Conservation (phyloP, 2,113 vertebrate genomes). For the Gobius niger region DNA sequence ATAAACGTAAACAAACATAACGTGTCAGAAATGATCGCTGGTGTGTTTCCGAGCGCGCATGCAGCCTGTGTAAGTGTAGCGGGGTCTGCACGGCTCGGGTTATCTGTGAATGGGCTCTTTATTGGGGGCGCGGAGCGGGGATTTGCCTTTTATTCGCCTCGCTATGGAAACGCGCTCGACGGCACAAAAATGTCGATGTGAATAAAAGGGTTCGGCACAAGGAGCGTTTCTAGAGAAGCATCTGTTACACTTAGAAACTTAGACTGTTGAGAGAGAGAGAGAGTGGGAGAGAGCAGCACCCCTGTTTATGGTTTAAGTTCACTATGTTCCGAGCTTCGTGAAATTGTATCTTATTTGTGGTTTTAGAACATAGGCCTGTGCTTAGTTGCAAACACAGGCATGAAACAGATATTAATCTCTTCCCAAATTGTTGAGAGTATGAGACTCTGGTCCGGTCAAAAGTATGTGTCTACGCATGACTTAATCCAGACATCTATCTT, state of each 20-base stretch:
- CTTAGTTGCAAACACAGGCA: neutral
- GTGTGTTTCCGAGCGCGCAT: slow-evolving; percentile 58
- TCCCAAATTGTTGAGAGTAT: neutral
- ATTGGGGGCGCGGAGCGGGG: slow-evolving; percentile 91
- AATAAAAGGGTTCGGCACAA: slow-evolving; percentile 94
- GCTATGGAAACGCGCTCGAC: slow-evolving; percentile 99
- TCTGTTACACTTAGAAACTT: slow-evolving; percentile 99
- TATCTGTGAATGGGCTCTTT: slow-evolving; percentile 94
- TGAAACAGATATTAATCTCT: neutral
- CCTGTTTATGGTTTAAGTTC: slow-evolving; percentile 45
- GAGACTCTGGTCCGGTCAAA: neutral
- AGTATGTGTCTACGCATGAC: neutral
- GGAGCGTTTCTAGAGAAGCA: slow-evolving; percentile 93
- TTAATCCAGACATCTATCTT: neutral
- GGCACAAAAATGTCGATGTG: slow-evolving; percentile 92
- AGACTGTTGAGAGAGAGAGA: slow-evolving; percentile 86
- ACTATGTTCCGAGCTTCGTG: slow-evolving; percentile 28
- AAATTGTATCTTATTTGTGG: slow-evolving; percentile 41
- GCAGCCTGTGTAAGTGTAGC: slow-evolving; percentile 87
- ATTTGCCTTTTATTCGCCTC: slow-evolving; percentile 98
- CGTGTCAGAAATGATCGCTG: slow-evolving; percentile 46
- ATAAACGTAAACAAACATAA: slow-evolving; percentile 41
- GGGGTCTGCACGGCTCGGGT: slow-evolving; percentile 75
- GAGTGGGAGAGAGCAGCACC: slow-evolving; percentile 43
- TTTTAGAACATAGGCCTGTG: neutral